Evolutionary conservation across 2,113 vertebrate species (phyloP).

Genomic region (Daubentonia madagascariensis): DNA sequence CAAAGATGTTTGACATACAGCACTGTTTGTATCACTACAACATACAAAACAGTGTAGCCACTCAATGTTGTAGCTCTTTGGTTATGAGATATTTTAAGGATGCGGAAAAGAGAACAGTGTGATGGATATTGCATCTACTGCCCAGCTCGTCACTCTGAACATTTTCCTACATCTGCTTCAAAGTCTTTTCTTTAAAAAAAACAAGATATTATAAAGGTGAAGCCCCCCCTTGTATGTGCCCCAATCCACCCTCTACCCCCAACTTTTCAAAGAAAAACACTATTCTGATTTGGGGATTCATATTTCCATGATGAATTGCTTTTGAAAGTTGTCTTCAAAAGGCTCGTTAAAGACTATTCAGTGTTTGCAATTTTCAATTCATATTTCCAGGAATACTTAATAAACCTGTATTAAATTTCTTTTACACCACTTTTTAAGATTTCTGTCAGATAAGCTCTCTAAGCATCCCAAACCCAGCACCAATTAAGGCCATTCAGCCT

Average conservation of each 20-base stretch:
- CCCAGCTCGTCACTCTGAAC: background rate
- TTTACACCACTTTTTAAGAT: background rate
- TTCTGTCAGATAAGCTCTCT: background rate
- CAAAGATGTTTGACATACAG: background rate
- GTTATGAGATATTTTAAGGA: background rate
- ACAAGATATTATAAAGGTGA: background rate
- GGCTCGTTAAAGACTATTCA: background rate
- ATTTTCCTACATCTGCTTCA: background rate
- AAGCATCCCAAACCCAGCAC: background rate
- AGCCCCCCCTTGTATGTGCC: background rate
- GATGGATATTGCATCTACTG: background rate
- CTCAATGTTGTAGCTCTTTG: background rate
- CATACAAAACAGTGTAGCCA: background rate
- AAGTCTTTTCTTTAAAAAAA: slow-evolving; percentile 11
- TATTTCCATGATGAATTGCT: background rate
- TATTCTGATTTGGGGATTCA: background rate
- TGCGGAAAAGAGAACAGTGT: background rate
- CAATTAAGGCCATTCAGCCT: background rate
- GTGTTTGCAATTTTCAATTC: background rate
- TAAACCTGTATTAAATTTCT: background rate
- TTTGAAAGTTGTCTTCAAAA: background rate
- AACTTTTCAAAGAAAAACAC: background rate
- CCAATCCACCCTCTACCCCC: background rate
- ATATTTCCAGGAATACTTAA: background rate
- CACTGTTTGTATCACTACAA: background rate